Evolutionary conservation across 1,140 invertebrate genomes (phyloP), one percentile per base, ranked within the genome.

Genomic region (Drosophila sp.): DNA sequence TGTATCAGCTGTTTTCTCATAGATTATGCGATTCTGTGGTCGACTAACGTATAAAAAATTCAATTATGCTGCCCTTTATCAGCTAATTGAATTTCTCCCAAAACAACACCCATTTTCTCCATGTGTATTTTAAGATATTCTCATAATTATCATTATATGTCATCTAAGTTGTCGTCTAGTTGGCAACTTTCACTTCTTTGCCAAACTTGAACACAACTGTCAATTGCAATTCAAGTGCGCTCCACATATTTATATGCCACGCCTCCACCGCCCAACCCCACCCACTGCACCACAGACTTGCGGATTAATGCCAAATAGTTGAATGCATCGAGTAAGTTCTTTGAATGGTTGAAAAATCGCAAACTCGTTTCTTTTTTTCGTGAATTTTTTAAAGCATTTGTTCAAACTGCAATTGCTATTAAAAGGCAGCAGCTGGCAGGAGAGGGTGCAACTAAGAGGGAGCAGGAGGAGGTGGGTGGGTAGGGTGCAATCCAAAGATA

Each of bases 301-400:
- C 6, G 44, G 44, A 50, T 50, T 50, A 50, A 50, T 50, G 44
- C 44, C 44, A 50, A 27, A 25, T 27, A 50, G 44, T 50, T 50
- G 44, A 50, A 50, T 50, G 23, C 23, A 50, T 50, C n/a, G 8
- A 50, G 5, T 27, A 50, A 50, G 41, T 76, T 60, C 67, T 70
- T 32, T 50, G 56, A 54, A 66, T 68, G 70, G 38, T 25, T 17
- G 44, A 27, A 25, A 60, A 50, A 78, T 11, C 35, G 8, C 8
- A 38, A 80, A 78, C 67, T 71, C 55, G 64, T 70, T 77, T 77
- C 60, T 76, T 76, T 54, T 70, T 72, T 70, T 79, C 10, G 47
- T 44, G 66, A 6, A 68, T 50, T 80, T 30, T 33, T 40, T 11
- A 25, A 17, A 27, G 30, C 11, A 44, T 64, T 69, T 62, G 35